These are phyloP conservation scores for Phoxinus dragarum DNA, from an alignment of 2,797 vertebrate species.

Conservation along the genomic window DNA sequence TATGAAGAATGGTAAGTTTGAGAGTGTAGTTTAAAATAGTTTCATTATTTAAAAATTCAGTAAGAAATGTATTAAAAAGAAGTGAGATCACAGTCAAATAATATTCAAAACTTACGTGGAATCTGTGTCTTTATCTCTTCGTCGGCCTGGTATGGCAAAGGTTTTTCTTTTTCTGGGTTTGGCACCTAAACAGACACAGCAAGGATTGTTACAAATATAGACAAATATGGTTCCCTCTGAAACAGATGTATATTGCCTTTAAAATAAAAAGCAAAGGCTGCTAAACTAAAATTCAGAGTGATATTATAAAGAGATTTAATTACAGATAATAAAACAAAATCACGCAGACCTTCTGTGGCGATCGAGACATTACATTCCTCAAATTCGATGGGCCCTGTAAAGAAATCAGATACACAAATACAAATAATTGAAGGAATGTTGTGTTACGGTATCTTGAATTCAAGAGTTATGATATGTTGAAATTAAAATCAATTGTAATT, in stretches of 20 bases:
- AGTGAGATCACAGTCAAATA: constrained; percentile 2
- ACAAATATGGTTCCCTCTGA: not conserved
- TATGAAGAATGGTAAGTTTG: not conserved
- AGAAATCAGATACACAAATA: constrained; percentile 64
- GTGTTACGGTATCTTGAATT: not conserved
- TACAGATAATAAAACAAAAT: not conserved
- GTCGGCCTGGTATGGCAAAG: constrained; percentile 91
- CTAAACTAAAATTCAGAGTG: not conserved
- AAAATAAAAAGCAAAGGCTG: not conserved
- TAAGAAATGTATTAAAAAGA: not conserved
- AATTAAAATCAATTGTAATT: not conserved
- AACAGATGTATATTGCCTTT: not conserved
- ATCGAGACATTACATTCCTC: constrained; percentile 93
- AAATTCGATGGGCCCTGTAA: constrained; percentile 93
- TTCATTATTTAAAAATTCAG: not conserved
- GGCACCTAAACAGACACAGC: constrained; percentile 79
- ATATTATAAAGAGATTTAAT: not conserved
- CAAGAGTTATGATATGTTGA: not conserved
- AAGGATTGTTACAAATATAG: constrained; percentile 7
- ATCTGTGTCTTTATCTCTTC: constrained; percentile 95
- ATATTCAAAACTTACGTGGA: constrained; percentile 85
- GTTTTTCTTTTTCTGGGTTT: constrained; percentile 93
- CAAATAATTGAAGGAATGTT: constrained; percentile 52
- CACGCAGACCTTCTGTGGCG: constrained; percentile 87
- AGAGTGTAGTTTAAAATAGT: not conserved